A percentile compares a stretch with the other conserved stretches of the same genome.
Conservation (phyloP, 1,140 invertebrate species). For the Tetramorium parvispinum region DNA sequence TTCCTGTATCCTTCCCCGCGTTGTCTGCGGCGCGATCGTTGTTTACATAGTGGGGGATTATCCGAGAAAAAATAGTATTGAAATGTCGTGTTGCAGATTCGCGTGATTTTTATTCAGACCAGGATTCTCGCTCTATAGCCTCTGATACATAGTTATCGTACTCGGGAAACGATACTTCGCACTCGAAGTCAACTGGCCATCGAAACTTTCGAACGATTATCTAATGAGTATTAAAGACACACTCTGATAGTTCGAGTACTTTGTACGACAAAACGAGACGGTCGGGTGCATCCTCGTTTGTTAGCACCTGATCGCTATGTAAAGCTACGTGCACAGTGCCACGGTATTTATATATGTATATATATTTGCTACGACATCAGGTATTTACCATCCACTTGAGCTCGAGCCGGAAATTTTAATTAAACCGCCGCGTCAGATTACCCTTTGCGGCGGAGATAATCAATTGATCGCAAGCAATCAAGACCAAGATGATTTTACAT, state of each 20-base stretch:
- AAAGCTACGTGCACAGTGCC: background rate
- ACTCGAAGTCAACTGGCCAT: background rate
- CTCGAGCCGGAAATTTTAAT: slow-evolving; percentile 35
- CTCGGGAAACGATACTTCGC: background rate
- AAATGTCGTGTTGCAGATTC: background rate
- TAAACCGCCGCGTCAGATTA: background rate
- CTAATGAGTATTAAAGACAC: background rate
- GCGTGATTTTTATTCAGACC: slow-evolving; percentile 4
- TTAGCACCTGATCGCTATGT: background rate
- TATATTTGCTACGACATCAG: background rate
- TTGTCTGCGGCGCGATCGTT: background rate
- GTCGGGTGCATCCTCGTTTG: background rate
- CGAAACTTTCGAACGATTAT: background rate
- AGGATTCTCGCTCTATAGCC: background rate
- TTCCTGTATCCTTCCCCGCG: slow-evolving; percentile 8
- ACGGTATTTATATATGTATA: no score
- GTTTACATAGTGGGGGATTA: slow-evolving; percentile 25
- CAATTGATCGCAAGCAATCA: slow-evolving; percentile 12
- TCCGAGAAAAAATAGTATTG: background rate
- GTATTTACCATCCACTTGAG: slow-evolving; percentile 21
- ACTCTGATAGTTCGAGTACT: background rate
- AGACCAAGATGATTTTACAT: slow-evolving; percentile 1
- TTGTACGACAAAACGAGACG: no score
- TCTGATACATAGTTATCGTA: background rate
- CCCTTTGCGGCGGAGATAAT: background rate